Percentiles rank a stretch among this genome's conserved stretches.
These are phyloP conservation scores for Drosophila bipectinata DNA, from an alignment of 1,140 invertebrate genomes.

Conservation along the genomic window DNA sequence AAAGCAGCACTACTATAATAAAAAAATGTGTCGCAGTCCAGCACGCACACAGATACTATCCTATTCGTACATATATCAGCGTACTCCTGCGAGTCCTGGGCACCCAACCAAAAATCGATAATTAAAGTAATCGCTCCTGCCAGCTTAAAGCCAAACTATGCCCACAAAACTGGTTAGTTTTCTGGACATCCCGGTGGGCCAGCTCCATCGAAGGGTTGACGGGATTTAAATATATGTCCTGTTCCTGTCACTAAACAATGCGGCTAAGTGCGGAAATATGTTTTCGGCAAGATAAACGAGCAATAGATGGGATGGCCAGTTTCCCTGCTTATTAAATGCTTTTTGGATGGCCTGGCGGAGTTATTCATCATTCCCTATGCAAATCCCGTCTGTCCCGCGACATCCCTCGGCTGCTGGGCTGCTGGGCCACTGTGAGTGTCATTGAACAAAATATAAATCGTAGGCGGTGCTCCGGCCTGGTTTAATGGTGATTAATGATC, in stretches of 20 bases:
- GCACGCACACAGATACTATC: conserved; percentile 18
- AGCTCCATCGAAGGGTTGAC: too few relatives aligned
- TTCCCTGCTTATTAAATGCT: background rate
- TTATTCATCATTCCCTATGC: conserved; percentile 3
- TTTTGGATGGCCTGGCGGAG: background rate
- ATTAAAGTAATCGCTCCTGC: background rate
- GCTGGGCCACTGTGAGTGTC: background rate
- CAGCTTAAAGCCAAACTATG: background rate
- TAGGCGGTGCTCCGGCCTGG: conserved; percentile 8
- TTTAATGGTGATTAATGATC: conserved; percentile 62
- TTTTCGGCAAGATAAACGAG: conserved; percentile 2
- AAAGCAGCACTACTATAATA: conserved; percentile 30
- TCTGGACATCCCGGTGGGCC: background rate
- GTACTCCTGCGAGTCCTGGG: background rate
- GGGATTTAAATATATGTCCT: background rate
- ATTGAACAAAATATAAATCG: background rate
- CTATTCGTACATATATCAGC: conserved; percentile 7
- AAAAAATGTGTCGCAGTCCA: conserved; percentile 33
- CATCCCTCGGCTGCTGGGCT: background rate
- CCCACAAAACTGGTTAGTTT: background rate
- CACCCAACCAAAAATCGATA: background rate
- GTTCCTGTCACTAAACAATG: background rate
- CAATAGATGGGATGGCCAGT: background rate
- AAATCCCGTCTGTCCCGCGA: background rate
- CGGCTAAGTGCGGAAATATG: conserved; percentile 1